Evolutionary conservation across 2,888 invertebrate genomes (phyloP).

Genomic region (Hypolimnas misippus): DNA sequence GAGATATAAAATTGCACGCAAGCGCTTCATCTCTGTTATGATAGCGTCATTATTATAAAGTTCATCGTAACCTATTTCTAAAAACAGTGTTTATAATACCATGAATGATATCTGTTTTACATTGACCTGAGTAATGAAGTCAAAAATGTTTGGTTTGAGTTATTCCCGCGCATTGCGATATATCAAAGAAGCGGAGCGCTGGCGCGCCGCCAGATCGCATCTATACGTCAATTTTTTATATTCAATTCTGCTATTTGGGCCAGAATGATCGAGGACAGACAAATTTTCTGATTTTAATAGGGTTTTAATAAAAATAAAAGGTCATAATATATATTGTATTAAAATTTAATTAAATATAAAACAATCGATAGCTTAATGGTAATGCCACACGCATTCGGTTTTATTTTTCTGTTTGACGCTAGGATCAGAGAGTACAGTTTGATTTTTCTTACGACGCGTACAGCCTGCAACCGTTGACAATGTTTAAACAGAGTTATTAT

Average conservation of each 20-base stretch:
- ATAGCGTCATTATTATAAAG: too few relatives aligned
- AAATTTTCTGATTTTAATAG: conserved; percentile 15
- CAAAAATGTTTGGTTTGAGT: conserved; percentile 39
- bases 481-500: too few relatives aligned
- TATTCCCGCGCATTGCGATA: conserved; percentile 31
- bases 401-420: conserved; percentile 19
- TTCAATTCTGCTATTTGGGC: conserved; percentile 24
- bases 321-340: too few relatives aligned
- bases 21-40: too few relatives aligned
- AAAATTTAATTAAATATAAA: not conserved
- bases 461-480: conserved; percentile 40
- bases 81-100: not conserved
- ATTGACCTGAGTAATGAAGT: conserved; percentile 18
- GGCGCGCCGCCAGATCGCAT: conserved; percentile 40
- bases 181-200: conserved; percentile 39
- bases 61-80: not conserved
- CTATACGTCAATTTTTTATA: conserved; percentile 49
- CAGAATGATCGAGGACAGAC: conserved; percentile 37
- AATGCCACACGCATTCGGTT: conserved; percentile 15
- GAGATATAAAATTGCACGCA: too few relatives aligned
- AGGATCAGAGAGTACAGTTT: not conserved
- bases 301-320: not conserved
- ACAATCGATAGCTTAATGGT: not conserved
- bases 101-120: conserved; percentile 14
- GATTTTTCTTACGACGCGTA: conserved; percentile 25